phyloP scores from a whole-genome alignment of 2,797 vertebrate genomes.

The Alfaro cultratus region DNA sequence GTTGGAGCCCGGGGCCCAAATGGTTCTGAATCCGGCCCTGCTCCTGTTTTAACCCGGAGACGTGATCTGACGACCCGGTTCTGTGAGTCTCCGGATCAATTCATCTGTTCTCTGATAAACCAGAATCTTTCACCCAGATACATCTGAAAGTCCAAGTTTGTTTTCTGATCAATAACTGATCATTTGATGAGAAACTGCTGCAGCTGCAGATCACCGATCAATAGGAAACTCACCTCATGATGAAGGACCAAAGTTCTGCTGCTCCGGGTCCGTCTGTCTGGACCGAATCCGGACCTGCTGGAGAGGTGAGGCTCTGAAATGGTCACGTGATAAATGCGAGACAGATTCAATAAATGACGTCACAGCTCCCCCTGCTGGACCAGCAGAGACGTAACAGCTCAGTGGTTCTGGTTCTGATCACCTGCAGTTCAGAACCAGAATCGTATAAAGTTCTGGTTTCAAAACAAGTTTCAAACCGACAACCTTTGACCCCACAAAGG shows the following conservation, averaged over 20 bases:
- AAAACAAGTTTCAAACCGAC: not conserved
- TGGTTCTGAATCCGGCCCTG: not conserved
- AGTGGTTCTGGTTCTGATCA: not conserved
- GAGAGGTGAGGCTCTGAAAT: not conserved
- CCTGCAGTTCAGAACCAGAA: not conserved
- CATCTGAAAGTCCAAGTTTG: not conserved
- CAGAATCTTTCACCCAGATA: not conserved
- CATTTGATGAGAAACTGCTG: not conserved
- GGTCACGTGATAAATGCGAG: not conserved
- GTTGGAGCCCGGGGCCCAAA: not conserved
- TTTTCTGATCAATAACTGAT: not conserved
- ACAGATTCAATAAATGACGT: not conserved
- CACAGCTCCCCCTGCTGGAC: constrained; percentile 1
- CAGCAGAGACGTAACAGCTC: not conserved
- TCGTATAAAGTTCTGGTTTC: too few species aligned
- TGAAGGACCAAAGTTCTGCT: not conserved
- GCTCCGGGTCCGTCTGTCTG: not conserved
- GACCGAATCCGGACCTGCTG: not conserved
- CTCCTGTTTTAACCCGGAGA: not conserved
- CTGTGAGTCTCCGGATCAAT: not conserved
- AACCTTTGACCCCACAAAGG: not conserved
- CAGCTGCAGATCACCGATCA: not conserved
- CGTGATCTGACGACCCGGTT: not conserved
- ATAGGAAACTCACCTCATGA: constrained; percentile 6
- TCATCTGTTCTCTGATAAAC: not conserved